Evolutionary conservation across 2,113 vertebrate genomes (phyloP).

Genomic region (Microtus ochrogaster): DNA sequence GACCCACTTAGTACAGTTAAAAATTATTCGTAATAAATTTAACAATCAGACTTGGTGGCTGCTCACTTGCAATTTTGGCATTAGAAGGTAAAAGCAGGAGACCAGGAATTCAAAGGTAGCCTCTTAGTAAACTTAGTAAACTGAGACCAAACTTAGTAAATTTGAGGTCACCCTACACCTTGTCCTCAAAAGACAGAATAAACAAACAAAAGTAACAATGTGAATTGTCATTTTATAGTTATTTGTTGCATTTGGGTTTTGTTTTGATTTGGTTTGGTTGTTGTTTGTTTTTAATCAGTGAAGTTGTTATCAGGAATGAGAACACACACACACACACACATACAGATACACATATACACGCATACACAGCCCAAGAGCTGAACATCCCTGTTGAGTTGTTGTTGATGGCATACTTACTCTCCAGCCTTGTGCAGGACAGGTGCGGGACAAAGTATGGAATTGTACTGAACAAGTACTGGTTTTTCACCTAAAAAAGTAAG

Average conservation of each 20-base stretch:
- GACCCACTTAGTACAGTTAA: neutral
- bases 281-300: neutral
- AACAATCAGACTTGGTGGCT: neutral
- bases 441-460: constrained; percentile 94
- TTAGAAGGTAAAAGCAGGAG: neutral
- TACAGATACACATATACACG: too few relatives aligned
- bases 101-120: neutral
- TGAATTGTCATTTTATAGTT: neutral
- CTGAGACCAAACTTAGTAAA: neutral
- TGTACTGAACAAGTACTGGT: constrained; percentile 87
- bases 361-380: neutral
- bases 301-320: neutral
- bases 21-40: neutral
- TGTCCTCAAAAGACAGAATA: neutral
- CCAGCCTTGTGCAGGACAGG: constrained; percentile 91
- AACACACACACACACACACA: neutral
- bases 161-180: neutral
- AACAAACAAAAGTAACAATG: neutral
- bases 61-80: neutral
- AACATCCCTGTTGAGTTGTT: neutral
- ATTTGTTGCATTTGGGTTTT: neutral
- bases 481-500: constrained; percentile 89
- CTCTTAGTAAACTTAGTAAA: too few relatives aligned
- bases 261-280: neutral
- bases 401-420: constrained; percentile 92